These are phyloP conservation scores for Hyposoter didymator DNA, from an alignment of 2,888 invertebrate species.

Conservation along the genomic window DNA sequence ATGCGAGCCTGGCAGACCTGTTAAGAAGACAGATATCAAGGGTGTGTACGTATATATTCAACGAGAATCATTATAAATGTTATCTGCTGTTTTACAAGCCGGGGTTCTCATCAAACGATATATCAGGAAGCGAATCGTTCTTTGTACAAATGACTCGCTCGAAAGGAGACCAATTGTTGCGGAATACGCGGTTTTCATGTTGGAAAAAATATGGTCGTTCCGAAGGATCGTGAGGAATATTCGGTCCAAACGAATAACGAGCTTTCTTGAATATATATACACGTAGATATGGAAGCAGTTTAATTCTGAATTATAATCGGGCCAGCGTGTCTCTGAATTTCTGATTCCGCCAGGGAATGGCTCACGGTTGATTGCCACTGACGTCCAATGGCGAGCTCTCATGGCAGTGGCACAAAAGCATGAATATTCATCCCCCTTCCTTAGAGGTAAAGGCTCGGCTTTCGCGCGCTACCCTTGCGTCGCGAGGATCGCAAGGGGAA, in stretches of 20 bases:
- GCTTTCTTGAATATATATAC: constrained; percentile 22
- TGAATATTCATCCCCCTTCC: constrained; percentile 83
- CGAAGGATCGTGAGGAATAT: constrained; percentile 1
- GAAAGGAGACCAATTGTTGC: background rate
- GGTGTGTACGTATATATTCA: constrained; percentile 55
- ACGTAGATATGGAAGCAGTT: constrained; percentile 22
- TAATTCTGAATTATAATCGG: constrained; percentile 66
- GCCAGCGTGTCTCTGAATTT: constrained; percentile 70
- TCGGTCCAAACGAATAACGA: constrained; percentile 18
- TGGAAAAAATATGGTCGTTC: background rate
- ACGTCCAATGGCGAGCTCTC: constrained; percentile 80
- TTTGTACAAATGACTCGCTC: constrained; percentile 35
- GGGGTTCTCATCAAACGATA: constrained; percentile 72
- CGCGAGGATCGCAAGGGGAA: constrained; percentile 59
- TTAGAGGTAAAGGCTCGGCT: constrained; percentile 77
- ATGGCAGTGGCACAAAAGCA: constrained; percentile 79
- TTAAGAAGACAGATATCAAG: constrained; percentile 74
- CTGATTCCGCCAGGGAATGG: constrained; percentile 70
- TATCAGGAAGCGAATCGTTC: constrained; percentile 14
- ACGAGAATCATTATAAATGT: constrained; percentile 77
- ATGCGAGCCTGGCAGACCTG: constrained; percentile 69
- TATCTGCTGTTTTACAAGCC: constrained; percentile 79
- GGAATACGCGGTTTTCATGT: background rate
- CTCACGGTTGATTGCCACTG: constrained; percentile 82
- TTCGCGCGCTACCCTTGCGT: constrained; percentile 69